phyloP scores from a whole-genome alignment of 1,140 invertebrate genomes.

The Nilaparvata lugens region DNA sequence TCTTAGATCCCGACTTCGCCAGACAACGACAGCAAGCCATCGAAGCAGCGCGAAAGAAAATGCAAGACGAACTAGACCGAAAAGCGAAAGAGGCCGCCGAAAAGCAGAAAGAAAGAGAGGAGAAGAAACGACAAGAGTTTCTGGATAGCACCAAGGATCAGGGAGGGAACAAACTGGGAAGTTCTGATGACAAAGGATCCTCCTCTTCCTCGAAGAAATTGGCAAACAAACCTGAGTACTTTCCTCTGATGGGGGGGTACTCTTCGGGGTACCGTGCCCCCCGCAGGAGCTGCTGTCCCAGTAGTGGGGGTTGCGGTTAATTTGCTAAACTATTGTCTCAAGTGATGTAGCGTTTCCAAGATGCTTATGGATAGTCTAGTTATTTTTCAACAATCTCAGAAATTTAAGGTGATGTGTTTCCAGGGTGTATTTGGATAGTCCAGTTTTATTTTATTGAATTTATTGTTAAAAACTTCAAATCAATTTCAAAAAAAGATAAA shows the following conservation, averaged over 20 bases:
- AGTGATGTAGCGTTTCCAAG: too few species aligned
- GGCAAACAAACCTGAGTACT: constrained; percentile 21
- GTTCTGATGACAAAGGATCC: neutral
- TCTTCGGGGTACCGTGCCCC: constrained; percentile 20
- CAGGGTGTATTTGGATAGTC: too few species aligned
- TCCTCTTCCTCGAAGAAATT: neutral
- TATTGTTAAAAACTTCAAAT: too few species aligned
- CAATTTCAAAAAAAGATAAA: too few species aligned
- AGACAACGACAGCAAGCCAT: constrained; percentile 16
- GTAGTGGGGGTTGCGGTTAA: constrained; percentile 25
- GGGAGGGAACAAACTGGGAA: neutral
- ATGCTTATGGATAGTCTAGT: too few species aligned
- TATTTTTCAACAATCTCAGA: too few species aligned
- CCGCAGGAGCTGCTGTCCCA: constrained; percentile 20
- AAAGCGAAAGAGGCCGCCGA: constrained; percentile 20
- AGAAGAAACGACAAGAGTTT: constrained; percentile 5
- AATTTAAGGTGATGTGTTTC: too few species aligned
- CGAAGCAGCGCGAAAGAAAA: constrained; percentile 20
- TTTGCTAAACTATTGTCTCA: constrained; percentile 44
- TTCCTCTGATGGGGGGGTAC: constrained; percentile 23
- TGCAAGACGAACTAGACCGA: constrained; percentile 24
- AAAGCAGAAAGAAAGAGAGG: constrained; percentile 21
- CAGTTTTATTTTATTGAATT: too few species aligned
- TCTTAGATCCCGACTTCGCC: constrained; percentile 23
- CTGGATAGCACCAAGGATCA: neutral